Evolutionary conservation across 2,113 vertebrate species (phyloP).

Genomic region (Paralichthys olivaceus): DNA sequence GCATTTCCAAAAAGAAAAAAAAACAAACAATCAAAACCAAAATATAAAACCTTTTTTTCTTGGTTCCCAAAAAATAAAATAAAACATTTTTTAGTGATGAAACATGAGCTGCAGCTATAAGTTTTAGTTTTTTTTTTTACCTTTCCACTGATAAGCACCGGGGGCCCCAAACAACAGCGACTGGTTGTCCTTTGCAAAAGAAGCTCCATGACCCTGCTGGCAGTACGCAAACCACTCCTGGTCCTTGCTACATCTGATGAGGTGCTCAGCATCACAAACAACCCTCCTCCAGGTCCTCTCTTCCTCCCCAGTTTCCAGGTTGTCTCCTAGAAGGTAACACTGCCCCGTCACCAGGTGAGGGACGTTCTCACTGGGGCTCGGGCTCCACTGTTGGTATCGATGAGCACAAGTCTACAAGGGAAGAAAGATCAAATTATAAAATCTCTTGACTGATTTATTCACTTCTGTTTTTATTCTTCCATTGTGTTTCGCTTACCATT

Average conservation of each 20-base stretch:
- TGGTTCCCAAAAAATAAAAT: no score
- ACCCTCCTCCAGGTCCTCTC: conserved; percentile 78
- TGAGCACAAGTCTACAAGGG: conserved; percentile 89
- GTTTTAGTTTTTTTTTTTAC: conserved; percentile 80
- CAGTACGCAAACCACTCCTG: conserved; percentile 92
- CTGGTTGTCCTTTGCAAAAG: conserved; percentile 89
- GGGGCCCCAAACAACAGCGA: conserved; percentile 92
- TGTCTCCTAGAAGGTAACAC: conserved; percentile 91
- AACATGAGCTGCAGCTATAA: background rate
- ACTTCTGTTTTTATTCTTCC: background rate
- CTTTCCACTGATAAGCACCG: conserved; percentile 95
- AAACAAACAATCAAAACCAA: background rate
- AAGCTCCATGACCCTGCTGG: conserved; percentile 92
- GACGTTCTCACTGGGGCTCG: conserved; percentile 67
- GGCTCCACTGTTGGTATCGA: conserved; percentile 88
- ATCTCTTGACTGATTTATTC: no score
- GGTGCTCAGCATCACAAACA: conserved; percentile 86
- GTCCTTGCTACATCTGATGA: conserved; percentile 61
- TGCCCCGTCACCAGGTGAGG: conserved; percentile 88
- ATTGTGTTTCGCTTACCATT: conserved; percentile 85
- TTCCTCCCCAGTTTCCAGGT: conserved; percentile 80
- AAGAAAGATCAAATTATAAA: background rate
- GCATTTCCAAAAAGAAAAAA: background rate
- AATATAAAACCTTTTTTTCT: background rate
- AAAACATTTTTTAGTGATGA: background rate